Evolutionary conservation across 2,797 vertebrate genomes (phyloP).

Genomic region (Vireo griseus): DNA sequence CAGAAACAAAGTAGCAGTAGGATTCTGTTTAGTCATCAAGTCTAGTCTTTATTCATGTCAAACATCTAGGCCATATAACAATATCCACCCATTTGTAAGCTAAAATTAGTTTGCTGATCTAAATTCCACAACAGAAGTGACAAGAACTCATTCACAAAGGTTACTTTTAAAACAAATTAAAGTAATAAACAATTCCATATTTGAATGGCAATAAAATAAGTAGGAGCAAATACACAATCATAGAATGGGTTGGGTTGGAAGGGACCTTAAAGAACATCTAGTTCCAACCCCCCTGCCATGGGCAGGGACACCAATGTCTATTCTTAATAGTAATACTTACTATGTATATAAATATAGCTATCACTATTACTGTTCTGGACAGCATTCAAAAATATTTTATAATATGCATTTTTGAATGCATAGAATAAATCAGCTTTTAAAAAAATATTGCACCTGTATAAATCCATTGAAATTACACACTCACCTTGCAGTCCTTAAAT

Average conservation of each 20-base stretch:
- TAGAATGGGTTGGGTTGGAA: not conserved
- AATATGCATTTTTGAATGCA: not conserved
- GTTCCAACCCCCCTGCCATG: not conserved
- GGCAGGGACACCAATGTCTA: not conserved
- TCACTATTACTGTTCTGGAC: not conserved
- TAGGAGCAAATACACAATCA: not conserved
- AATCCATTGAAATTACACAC: not conserved
- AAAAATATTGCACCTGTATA: not conserved
- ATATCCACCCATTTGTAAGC: not conserved
- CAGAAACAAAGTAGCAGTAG: not conserved
- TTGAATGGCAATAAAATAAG: not conserved
- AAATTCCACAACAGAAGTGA: not conserved
- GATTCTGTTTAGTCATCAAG: not conserved
- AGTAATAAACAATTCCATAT: not conserved
- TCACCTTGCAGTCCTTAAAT: slow-evolving; percentile 93
- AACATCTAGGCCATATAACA: not conserved
- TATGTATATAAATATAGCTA: not conserved
- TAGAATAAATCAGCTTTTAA: not conserved
- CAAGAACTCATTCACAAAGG: not conserved
- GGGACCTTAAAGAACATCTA: not conserved
- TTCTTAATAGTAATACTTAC: not conserved
- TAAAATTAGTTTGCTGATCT: not conserved
- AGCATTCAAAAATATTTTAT: not conserved
- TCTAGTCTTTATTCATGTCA: not conserved
- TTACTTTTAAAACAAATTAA: not conserved